These are phyloP conservation scores for Myopa testacea DNA, from an alignment of 2,888 invertebrate species.

Conservation along the genomic window DNA sequence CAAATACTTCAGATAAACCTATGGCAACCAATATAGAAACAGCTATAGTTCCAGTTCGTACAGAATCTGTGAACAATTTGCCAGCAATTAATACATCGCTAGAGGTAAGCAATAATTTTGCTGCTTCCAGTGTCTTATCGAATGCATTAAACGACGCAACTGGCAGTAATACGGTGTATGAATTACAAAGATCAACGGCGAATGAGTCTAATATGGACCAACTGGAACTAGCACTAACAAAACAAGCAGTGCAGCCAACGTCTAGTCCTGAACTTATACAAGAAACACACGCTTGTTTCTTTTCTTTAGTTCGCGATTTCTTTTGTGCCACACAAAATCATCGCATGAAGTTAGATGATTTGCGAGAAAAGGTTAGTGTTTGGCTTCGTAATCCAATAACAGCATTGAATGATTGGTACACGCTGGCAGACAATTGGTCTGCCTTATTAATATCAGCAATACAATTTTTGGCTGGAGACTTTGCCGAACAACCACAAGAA, in stretches of 20 bases:
- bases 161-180: neutral
- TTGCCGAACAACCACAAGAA: constrained; percentile 83
- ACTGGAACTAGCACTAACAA: neutral
- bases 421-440: constrained; percentile 79
- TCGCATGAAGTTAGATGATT: constrained; percentile 80
- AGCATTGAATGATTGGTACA: constrained; percentile 85
- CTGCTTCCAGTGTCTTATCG: neutral
- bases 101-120: neutral
- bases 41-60: neutral
- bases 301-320: constrained; percentile 88
- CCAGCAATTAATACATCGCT: neutral
- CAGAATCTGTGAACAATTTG: neutral
- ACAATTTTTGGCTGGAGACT: constrained; percentile 86
- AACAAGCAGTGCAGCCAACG: constrained; percentile 2
- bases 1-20: neutral
- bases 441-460: constrained; percentile 81
- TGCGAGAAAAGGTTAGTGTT: constrained; percentile 78
- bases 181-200: neutral
- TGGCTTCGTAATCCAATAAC: constrained; percentile 86
- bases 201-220: neutral
- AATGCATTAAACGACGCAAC: neutral
- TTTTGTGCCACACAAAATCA: constrained; percentile 88
- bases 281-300: constrained; percentile 86
- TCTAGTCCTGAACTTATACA: constrained; percentile 73
- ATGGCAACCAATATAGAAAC: neutral